phyloP scores from a whole-genome alignment of 2,888 invertebrate genomes.

The Nomada flava region DNA sequence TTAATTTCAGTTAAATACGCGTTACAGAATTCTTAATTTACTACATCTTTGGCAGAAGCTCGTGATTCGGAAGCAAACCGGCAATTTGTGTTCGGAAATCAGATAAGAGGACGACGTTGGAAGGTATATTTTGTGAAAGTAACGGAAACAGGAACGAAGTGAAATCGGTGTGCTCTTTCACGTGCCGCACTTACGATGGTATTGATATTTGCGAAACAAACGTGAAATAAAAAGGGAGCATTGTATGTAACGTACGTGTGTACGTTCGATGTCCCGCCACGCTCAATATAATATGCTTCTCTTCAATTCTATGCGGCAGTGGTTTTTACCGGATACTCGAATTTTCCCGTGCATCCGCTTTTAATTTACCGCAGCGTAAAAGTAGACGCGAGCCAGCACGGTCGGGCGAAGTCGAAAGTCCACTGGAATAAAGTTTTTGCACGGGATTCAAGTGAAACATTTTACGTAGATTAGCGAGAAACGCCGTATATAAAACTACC shows the following conservation, averaged over 20 bases:
- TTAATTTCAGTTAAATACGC: too few species aligned
- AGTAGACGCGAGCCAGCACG: constrained; percentile 15
- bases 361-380: constrained; percentile 27
- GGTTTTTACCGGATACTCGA: constrained; percentile 29
- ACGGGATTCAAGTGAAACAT: constrained; percentile 5
- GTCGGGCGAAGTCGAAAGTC: constrained; percentile 21
- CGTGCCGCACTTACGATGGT: not conserved
- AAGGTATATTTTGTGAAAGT: not conserved
- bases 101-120: not conserved
- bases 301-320: constrained; percentile 26
- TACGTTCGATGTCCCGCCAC: constrained; percentile 3
- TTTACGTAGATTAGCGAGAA: not conserved
- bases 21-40: not conserved
- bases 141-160: not conserved
- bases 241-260: not conserved
- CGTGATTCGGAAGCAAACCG: not conserved
- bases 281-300: constrained; percentile 18
- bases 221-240: not conserved
- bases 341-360: not conserved
- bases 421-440: constrained; percentile 4
- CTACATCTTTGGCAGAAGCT: too few species aligned
- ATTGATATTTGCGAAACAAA: not conserved
- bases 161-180: not conserved
- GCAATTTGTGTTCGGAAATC: not conserved
- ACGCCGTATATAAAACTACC: not conserved